phyloP scores from a whole-genome alignment of 2,113 vertebrate species.

The Pomatostomus ruficeps region DNA sequence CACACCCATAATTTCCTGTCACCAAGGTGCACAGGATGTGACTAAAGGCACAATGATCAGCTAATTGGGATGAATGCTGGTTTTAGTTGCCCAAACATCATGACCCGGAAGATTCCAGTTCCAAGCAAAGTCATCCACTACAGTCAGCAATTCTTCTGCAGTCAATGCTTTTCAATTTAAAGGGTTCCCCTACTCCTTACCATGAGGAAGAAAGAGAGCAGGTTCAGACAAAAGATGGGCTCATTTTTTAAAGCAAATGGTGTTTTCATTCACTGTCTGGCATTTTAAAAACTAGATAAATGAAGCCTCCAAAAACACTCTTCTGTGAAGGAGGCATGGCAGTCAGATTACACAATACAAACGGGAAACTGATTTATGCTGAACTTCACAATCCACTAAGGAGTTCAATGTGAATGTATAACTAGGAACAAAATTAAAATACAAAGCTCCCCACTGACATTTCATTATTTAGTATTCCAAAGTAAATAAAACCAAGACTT shows the following conservation, averaged over 20 bases:
- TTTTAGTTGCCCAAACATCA: background rate
- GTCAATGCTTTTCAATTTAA: background rate
- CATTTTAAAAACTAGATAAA: background rate
- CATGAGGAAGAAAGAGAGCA: background rate
- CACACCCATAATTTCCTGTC: conserved; percentile 22
- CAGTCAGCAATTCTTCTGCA: background rate
- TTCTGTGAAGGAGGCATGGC: background rate
- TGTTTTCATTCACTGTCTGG: background rate
- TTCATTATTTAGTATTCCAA: background rate
- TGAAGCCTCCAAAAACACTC: background rate
- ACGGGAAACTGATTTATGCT: background rate
- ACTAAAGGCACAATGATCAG: conserved; percentile 41
- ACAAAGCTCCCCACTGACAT: background rate
- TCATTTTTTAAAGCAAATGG: background rate
- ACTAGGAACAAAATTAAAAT: background rate
- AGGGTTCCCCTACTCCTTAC: background rate
- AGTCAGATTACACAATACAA: background rate
- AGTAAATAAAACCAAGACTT: background rate
- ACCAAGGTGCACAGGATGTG: conserved; percentile 19
- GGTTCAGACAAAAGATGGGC: background rate
- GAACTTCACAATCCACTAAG: background rate
- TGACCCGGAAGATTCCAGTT: background rate
- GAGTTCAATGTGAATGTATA: background rate
- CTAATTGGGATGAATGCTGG: conserved; percentile 23
- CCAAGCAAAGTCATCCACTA: background rate